Evolutionary conservation across 2,888 invertebrate species (phyloP).

Genomic region (Gymnocheta viridis): DNA sequence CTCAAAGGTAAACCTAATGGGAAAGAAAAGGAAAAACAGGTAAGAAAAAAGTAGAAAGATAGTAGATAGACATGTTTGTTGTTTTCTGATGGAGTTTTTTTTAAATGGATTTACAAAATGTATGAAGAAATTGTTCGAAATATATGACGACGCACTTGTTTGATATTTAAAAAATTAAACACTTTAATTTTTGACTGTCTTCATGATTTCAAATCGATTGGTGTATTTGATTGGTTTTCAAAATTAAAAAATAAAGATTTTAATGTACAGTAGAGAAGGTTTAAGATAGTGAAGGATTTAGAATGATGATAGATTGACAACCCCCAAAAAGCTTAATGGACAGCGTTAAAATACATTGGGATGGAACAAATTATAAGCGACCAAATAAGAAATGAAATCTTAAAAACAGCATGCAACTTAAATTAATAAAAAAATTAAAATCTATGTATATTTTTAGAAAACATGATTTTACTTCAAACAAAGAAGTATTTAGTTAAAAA

Average conservation of each 20-base stretch:
- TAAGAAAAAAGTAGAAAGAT: conserved; percentile 72
- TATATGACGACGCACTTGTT: conserved; percentile 11
- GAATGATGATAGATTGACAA: conserved; percentile 27
- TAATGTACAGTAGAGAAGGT: conserved; percentile 40
- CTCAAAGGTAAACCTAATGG: conserved; percentile 83
- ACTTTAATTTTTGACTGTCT: neutral
- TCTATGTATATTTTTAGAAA: neutral
- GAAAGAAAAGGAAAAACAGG: conserved; percentile 77
- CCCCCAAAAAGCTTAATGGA: conserved; percentile 56
- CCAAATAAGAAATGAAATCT: neutral
- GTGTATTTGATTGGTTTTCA: conserved; percentile 75
- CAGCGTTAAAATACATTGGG: conserved; percentile 30
- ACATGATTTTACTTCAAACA: too few relatives aligned
- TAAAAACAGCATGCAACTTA: conserved; percentile 18
- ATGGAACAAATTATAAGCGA: neutral
- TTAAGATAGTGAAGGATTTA: conserved; percentile 20
- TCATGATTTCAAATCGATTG: conserved; percentile 74
- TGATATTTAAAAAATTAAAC: conserved; percentile 25
- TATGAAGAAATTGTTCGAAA: conserved; percentile 49
- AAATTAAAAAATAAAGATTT: conserved; percentile 20
- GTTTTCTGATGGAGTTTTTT: conserved; percentile 35
- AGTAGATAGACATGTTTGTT: conserved; percentile 61
- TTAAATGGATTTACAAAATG: conserved; percentile 43
- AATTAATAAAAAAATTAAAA: neutral
- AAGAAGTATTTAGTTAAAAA: too few relatives aligned